A percentile compares a stretch with the other conserved stretches of the same genome.
Conservation (phyloP, 2,113 vertebrate genomes). For the Entelurus aequoreus region DNA sequence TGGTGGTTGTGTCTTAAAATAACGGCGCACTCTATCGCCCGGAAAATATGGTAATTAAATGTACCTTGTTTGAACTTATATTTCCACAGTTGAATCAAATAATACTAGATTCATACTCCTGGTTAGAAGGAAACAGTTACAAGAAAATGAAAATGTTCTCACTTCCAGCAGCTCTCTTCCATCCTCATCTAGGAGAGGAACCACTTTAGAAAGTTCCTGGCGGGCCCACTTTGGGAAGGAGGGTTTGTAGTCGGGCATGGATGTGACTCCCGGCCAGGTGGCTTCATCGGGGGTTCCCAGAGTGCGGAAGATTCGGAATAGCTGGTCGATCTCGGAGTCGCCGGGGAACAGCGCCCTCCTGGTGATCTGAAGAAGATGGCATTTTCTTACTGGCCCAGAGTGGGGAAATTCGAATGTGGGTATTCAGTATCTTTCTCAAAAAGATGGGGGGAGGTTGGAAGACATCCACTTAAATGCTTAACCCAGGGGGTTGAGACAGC, state of each 20-base stretch:
- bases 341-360: slow-evolving; percentile 88
- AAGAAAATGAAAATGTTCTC: slow-evolving; percentile 44
- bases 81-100: background rate
- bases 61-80: too few relatives aligned
- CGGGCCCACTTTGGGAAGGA: slow-evolving; percentile 91
- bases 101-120: background rate
- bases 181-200: slow-evolving; percentile 85
- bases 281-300: slow-evolving; percentile 88
- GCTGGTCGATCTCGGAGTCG: slow-evolving; percentile 91
- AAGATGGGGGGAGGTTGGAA: background rate
- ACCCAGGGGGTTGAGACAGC: background rate
- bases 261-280: slow-evolving; percentile 87
- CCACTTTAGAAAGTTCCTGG: slow-evolving; percentile 88
- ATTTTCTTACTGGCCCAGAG: background rate
- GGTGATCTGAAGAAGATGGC: slow-evolving; percentile 71
- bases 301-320: slow-evolving; percentile 93
- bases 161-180: slow-evolving; percentile 86
- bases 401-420: background rate
- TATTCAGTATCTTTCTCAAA: background rate
- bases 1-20: too few relatives aligned
- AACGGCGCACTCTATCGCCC: too few relatives aligned
- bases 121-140: background rate
- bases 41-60: too few relatives aligned
- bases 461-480: background rate
- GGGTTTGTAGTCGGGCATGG: slow-evolving; percentile 93